phyloP scores from a whole-genome alignment of 2,113 vertebrate genomes.

The Sus scrofa region T2T-Sscrofa CM000824.6:188179501-188180000 shows the following conservation, averaged over 20 bases:
- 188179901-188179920: no score
- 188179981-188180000: no score
- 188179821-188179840: constrained; percentile 38
- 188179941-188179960: no score
- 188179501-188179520: not conserved
- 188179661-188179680: not conserved
- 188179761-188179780: constrained; percentile 9
- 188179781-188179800: not conserved
- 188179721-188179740: not conserved
- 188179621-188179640: not conserved
- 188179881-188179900: no score
- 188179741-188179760: constrained; percentile 12
- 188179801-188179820: constrained; percentile 48
- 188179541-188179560: not conserved
- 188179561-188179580: not conserved
- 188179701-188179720: not conserved
- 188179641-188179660: not conserved
- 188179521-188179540: not conserved
- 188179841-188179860: constrained; percentile 4
- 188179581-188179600: not conserved
- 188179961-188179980: no score
- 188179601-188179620: not conserved
- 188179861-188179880: not conserved
- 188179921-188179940: no score
- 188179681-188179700: not conserved